Evolutionary conservation across 2,888 invertebrate genomes (phyloP).

Genomic region (Balanococcus diminutus): DNA sequence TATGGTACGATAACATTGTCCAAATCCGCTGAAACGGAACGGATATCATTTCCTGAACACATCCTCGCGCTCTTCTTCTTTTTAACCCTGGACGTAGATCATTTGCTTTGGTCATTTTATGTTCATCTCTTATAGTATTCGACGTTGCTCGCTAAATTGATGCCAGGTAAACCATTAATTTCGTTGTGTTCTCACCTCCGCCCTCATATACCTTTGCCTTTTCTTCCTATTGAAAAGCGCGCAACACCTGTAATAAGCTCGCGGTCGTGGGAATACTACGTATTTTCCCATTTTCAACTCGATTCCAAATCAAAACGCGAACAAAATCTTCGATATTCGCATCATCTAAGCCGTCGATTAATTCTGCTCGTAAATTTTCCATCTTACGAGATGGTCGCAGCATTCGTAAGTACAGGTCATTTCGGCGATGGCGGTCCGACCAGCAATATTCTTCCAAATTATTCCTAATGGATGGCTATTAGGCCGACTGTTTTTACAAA

Average conservation of each 20-base stretch:
- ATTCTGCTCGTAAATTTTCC: not conserved
- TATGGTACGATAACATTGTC: constrained; percentile 45
- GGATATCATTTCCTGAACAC: constrained; percentile 52
- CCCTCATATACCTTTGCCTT: not conserved
- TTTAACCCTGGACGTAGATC: constrained; percentile 23
- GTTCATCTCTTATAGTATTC: not conserved
- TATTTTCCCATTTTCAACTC: not conserved
- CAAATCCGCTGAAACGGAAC: constrained; percentile 53
- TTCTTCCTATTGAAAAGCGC: not conserved
- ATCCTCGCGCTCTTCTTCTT: not conserved
- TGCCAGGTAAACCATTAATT: constrained; percentile 30
- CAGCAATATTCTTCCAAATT: not conserved
- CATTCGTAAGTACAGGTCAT: not conserved
- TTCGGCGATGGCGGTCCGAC: not conserved
- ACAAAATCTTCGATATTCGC: not conserved
- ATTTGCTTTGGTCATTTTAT: constrained; percentile 28
- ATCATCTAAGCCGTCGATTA: not conserved
- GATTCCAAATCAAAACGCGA: not conserved
- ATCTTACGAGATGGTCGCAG: not conserved
- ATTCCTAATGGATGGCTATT: not conserved
- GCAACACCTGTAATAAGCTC: constrained; percentile 22
- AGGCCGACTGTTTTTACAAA: not conserved
- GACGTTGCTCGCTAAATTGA: constrained; percentile 12
- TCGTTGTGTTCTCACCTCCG: constrained; percentile 33
- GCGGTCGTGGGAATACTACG: not conserved